Percentiles rank a stretch among this genome's conserved stretches.
Conservation (phyloP, 2,113 vertebrate species). For the Grantiella picta region DNA sequence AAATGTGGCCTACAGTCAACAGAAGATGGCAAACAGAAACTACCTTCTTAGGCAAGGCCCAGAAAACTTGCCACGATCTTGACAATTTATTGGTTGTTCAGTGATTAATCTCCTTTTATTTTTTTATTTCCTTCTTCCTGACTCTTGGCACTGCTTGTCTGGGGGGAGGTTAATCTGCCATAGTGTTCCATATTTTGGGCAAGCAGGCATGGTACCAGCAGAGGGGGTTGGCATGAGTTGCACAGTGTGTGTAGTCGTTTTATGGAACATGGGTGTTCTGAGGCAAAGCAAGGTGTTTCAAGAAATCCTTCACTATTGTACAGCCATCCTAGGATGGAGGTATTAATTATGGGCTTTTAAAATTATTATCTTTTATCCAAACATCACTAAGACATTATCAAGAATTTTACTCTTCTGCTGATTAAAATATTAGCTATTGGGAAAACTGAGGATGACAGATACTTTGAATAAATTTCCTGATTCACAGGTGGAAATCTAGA, state of each 20-base stretch:
- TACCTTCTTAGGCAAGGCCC: not conserved
- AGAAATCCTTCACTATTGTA: not conserved
- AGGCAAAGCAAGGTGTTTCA: not conserved
- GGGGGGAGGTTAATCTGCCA: not conserved
- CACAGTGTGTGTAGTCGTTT: not conserved
- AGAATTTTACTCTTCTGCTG: not conserved
- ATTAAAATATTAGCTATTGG: not conserved
- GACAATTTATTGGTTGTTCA: not conserved
- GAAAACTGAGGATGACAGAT: not conserved
- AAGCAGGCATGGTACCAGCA: not conserved
- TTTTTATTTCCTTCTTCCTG: not conserved
- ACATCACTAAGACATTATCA: not conserved
- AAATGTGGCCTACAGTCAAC: not conserved
- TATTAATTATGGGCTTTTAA: not conserved
- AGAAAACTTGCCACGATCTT: not conserved
- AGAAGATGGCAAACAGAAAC: not conserved
- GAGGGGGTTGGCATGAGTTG: not conserved
- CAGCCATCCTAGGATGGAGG: not conserved
- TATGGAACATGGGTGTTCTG: not conserved
- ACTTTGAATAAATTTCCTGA: not conserved
- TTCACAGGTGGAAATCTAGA: not conserved
- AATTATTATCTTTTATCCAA: not conserved
- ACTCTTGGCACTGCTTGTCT: not conserved
- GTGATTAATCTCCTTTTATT: not conserved
- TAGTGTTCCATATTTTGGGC: not conserved